phyloP scores from a whole-genome alignment of 2,888 invertebrate species.

The Tipula vernalis region DNA sequence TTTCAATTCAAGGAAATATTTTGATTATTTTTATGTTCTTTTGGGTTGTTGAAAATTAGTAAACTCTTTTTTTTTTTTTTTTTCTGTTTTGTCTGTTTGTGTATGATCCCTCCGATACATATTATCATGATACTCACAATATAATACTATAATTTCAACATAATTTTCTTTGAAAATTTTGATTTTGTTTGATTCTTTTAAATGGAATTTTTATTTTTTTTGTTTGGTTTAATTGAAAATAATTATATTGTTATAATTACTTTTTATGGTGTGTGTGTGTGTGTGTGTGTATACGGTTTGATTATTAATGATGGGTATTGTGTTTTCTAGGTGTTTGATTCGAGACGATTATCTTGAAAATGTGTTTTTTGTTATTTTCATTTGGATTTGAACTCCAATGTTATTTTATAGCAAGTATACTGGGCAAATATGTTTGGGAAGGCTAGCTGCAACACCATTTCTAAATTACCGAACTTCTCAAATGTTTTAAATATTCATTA shows the following conservation, averaged over 20 bases:
- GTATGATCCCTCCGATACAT: background rate
- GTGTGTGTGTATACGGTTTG: background rate
- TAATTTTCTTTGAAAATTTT: background rate
- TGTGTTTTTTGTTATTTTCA: background rate
- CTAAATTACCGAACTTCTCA: too few relatives aligned
- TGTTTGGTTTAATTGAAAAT: background rate
- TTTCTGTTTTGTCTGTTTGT: background rate
- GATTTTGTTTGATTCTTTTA: background rate
- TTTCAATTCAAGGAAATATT: background rate
- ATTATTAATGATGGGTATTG: background rate
- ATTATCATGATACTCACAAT: background rate
- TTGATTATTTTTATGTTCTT: background rate
- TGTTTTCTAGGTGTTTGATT: background rate
- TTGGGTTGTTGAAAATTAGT: background rate
- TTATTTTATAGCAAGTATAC: too few relatives aligned
- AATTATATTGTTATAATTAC: background rate
- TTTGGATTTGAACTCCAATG: background rate
- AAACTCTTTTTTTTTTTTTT: background rate
- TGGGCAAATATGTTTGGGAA: too few relatives aligned
- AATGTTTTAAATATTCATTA: too few relatives aligned
- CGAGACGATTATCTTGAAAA: background rate
- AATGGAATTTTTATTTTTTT: background rate
- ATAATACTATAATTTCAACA: background rate
- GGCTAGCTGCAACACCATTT: too few relatives aligned
- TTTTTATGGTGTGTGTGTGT: background rate